Percentiles rank a stretch among this genome's conserved stretches.
These are phyloP conservation scores for Parotocinclus haroldoi DNA, from an alignment of 2,797 vertebrate genomes.

Conservation along the genomic window DNA sequence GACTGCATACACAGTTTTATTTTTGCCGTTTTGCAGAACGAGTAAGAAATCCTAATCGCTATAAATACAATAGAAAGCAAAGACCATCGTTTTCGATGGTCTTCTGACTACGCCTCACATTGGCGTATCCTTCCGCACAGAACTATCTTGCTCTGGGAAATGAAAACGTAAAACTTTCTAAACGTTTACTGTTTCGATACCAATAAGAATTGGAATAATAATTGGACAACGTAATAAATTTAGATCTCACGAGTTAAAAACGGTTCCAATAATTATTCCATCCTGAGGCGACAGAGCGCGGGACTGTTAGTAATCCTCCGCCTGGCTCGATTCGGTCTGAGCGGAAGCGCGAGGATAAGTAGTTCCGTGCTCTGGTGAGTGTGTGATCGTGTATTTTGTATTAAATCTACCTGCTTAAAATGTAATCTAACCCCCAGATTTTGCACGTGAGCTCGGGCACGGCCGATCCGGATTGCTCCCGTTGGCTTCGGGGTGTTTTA, in stretches of 20 bases:
- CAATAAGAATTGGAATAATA: not conserved
- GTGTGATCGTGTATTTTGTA: conserved; percentile 37
- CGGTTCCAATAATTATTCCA: not conserved
- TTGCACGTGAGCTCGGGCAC: too few species aligned
- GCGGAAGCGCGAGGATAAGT: conserved; percentile 52
- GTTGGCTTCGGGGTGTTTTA: not conserved
- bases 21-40: too few species aligned
- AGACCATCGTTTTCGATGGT: conserved; percentile 78
- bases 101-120: conserved; percentile 47
- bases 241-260: not conserved
- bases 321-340: conserved; percentile 40
- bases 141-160: conserved; percentile 50
- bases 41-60: not conserved
- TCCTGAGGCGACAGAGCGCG: conserved; percentile 37
- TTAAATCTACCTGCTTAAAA: not conserved
- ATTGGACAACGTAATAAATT: not conserved
- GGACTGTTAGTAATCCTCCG: conserved; percentile 44
- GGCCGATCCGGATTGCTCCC: too few species aligned
- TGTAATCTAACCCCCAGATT: not conserved
- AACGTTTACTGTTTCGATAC: not conserved
- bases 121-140: conserved; percentile 59
- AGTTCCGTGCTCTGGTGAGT: conserved; percentile 59
- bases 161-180: not conserved
- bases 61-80: conserved; percentile 14
- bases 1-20: too few species aligned